Percentiles rank a stretch among this genome's conserved stretches.
Evolutionary conservation across 2,888 invertebrate genomes (phyloP).

Genomic region (Polia nebulosa): DNA sequence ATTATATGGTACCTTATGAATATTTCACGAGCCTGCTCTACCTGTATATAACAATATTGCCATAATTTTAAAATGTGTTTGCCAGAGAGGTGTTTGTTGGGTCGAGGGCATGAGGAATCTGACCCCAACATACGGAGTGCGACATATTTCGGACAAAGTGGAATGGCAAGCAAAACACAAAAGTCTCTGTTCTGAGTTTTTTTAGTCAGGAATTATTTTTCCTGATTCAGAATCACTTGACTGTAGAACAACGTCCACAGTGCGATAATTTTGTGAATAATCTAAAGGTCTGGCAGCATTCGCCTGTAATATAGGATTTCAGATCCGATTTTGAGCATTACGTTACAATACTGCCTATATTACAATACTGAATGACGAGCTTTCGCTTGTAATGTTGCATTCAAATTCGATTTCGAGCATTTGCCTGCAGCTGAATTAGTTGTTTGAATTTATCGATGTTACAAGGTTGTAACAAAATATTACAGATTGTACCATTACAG

Average conservation of each 20-base stretch:
- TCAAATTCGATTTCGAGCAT: too few relatives aligned
- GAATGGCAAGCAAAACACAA: neutral
- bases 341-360: too few relatives aligned
- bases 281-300: too few relatives aligned
- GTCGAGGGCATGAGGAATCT: constrained; percentile 24
- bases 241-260: too few relatives aligned
- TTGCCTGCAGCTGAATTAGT: too few relatives aligned
- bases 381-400: too few relatives aligned
- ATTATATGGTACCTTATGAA: constrained; percentile 73
- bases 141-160: neutral
- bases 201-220: neutral
- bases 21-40: constrained; percentile 73
- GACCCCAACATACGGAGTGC: constrained; percentile 14
- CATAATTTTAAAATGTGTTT: constrained; percentile 47
- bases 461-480: too few relatives aligned
- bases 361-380: too few relatives aligned
- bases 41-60: constrained; percentile 39
- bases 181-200: neutral
- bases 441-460: too few relatives aligned
- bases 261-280: neutral
- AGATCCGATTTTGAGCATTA: too few relatives aligned
- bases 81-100: constrained; percentile 29
- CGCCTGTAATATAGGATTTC: too few relatives aligned
- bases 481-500: too few relatives aligned
- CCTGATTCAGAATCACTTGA: neutral